phyloP scores from a whole-genome alignment of 2,113 vertebrate species.

The Corvus moneduloides region DNA sequence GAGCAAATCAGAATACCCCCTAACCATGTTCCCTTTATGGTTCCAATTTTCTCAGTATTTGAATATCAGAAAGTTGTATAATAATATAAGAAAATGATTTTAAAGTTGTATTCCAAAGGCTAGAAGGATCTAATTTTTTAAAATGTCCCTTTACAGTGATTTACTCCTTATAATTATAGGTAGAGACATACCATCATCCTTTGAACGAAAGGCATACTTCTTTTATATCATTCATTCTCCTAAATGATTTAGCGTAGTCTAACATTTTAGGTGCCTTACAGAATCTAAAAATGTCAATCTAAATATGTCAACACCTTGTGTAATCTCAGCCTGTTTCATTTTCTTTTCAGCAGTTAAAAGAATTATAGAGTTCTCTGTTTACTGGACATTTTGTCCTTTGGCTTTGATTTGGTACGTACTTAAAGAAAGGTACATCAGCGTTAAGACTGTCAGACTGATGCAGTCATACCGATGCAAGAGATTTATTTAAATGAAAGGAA shows the following conservation, averaged over 20 bases:
- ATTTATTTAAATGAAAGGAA: conserved; percentile 62
- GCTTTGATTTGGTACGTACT: not conserved
- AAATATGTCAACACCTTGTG: not conserved
- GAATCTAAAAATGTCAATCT: not conserved
- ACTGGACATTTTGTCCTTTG: not conserved
- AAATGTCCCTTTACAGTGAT: not conserved
- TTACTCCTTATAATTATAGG: not conserved
- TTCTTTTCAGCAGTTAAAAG: not conserved
- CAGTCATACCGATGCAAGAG: conserved; percentile 17
- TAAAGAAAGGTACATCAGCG: not conserved
- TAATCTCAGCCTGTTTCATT: not conserved
- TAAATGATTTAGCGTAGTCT: not conserved
- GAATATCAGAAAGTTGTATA: not conserved
- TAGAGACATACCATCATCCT: not conserved
- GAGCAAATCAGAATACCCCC: not conserved
- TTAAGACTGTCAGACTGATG: conserved; percentile 39
- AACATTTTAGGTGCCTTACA: not conserved
- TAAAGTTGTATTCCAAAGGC: not conserved
- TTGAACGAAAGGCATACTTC: not conserved
- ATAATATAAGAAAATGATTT: not conserved
- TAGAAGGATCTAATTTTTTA: not conserved
- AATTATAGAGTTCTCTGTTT: not conserved
- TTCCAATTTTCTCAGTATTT: not conserved
- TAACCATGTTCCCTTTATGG: not conserved
- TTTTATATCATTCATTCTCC: not conserved